Conservation (phyloP, 2,113 vertebrate genomes). For the Rafetus swinhoei region DNA sequence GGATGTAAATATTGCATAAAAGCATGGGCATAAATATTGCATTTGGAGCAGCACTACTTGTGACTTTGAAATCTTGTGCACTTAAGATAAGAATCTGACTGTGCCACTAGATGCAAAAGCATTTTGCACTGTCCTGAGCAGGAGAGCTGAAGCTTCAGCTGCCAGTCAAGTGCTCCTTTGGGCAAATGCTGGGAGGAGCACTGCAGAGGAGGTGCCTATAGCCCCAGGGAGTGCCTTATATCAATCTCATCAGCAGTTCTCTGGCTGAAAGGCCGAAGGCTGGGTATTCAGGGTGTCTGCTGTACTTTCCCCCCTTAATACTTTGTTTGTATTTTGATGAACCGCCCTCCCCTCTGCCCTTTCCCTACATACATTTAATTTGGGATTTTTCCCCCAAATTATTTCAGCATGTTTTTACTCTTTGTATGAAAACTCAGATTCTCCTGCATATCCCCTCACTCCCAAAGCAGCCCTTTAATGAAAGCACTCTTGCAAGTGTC, state of each 20-base stretch:
- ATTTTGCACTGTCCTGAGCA: not conserved
- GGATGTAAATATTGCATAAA: not conserved
- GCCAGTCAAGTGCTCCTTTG: not conserved
- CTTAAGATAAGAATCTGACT: not conserved
- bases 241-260: rapidly evolving
- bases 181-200: not conserved
- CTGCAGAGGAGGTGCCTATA: not conserved
- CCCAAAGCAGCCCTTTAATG: not conserved
- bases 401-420: not conserved
- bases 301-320: rapidly evolving
- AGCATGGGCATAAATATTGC: not conserved
- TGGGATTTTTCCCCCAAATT: not conserved
- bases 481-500: not conserved
- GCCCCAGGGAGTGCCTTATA: not conserved
- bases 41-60: not conserved
- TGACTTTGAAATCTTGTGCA: not conserved
- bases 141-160: not conserved
- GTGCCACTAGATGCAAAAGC: not conserved
- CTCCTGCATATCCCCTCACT: rapidly evolving
- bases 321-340: rapidly evolving
- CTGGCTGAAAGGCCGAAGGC: not conserved
- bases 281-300: not conserved
- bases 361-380: rapidly evolving
- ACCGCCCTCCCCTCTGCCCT: not conserved
- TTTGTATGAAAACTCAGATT: rapidly evolving